phyloP scores from a whole-genome alignment of 2,888 invertebrate genomes.

The Apodemia duryi region DNA sequence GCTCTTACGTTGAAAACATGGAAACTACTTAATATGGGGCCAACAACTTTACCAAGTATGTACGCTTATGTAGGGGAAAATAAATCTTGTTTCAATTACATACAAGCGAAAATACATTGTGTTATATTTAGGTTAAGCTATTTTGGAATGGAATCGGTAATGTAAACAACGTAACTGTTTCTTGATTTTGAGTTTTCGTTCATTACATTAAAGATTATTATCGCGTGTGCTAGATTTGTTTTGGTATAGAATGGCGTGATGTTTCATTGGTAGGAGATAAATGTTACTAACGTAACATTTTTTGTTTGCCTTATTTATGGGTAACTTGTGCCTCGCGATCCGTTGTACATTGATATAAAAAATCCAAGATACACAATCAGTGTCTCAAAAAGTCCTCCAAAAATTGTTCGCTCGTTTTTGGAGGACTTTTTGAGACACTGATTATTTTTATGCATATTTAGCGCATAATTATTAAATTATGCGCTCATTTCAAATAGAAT shows the following conservation, averaged over 20 bases:
- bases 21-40: conserved; percentile 15
- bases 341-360: too few species aligned
- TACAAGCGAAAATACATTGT: background rate
- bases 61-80: background rate
- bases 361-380: too few species aligned
- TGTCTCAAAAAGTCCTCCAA: too few species aligned
- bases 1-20: conserved; percentile 48
- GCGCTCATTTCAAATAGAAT: too few species aligned
- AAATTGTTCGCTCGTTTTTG: too few species aligned
- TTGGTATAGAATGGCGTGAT: conserved; percentile 12
- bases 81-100: background rate
- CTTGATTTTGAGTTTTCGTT: background rate
- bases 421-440: too few species aligned
- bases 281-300: background rate
- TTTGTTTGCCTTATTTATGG: background rate
- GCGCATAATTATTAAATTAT: too few species aligned
- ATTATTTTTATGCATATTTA: too few species aligned
- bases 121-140: conserved; percentile 8
- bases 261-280: conserved; percentile 10
- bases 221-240: background rate
- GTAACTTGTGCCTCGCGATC: background rate
- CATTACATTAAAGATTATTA: background rate
- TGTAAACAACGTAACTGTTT: background rate
- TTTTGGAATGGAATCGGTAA: background rate
- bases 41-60: conserved; percentile 14